Evolutionary conservation across 2,797 vertebrate species (phyloP).

Genomic region (Pelodytes ibericus): DNA sequence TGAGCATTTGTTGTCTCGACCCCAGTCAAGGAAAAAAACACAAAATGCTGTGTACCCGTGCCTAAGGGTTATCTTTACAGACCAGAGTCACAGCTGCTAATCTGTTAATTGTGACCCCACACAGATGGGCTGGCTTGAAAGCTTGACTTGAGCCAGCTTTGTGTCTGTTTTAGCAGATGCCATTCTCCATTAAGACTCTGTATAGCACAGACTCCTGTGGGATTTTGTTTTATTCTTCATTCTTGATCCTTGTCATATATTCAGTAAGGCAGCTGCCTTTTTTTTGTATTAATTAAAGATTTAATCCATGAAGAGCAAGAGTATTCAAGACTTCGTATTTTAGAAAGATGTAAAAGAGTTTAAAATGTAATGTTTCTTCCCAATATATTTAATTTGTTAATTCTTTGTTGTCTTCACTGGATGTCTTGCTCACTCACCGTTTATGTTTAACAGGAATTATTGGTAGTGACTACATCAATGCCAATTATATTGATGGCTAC

Average conservation of each 20-base stretch:
- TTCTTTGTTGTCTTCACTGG: too few species aligned
- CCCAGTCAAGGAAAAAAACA: too few species aligned
- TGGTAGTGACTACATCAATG: constrained; percentile 95
- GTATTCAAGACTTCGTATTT: not conserved
- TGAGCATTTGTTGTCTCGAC: not conserved
- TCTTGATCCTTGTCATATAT: not conserved
- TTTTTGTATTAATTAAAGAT: not conserved
- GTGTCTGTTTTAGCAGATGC: not conserved
- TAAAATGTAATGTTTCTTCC: not conserved
- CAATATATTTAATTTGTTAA: too few species aligned
- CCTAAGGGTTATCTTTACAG: not conserved
- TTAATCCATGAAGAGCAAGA: not conserved
- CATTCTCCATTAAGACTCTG: not conserved
- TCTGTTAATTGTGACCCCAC: not conserved
- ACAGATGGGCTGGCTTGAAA: constrained; percentile 4
- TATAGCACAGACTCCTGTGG: not conserved
- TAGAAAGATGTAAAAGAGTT: not conserved
- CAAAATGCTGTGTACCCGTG: not conserved
- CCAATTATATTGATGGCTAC: constrained; percentile 98
- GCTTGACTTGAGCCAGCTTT: not conserved
- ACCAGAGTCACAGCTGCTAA: not conserved
- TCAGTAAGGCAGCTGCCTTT: not conserved
- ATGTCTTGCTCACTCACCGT: not conserved
- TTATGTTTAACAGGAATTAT: constrained; percentile 78
- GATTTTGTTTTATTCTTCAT: not conserved